These are phyloP conservation scores for Prionace glauca DNA, from an alignment of 2,797 vertebrate genomes.

Conservation along the genomic window DNA sequence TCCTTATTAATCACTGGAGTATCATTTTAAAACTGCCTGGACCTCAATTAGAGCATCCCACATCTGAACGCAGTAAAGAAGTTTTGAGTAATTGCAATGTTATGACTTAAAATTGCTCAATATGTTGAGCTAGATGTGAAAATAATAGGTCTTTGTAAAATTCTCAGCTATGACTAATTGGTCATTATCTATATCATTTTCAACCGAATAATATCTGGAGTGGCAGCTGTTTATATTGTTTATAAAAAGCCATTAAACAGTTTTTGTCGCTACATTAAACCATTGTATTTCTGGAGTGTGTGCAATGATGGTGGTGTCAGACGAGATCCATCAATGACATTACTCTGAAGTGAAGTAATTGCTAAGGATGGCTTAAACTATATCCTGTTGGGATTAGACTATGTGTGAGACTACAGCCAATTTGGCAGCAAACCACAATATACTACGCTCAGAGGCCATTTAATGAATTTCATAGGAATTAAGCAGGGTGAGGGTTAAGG, in stretches of 20 bases:
- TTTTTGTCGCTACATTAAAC: conserved; percentile 2
- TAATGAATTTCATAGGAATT: conserved; percentile 28
- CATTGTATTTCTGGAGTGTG: neutral
- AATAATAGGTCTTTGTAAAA: neutral
- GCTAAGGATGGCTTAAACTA: neutral
- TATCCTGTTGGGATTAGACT: neutral
- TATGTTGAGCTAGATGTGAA: neutral
- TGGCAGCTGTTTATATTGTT: neutral
- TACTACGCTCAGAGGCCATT: neutral
- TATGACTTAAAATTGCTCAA: conserved; percentile 13
- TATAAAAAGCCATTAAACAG: neutral
- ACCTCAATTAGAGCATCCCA: neutral
- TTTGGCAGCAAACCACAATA: neutral
- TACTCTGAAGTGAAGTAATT: conserved; percentile 23
- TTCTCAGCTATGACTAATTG: conserved; percentile 11
- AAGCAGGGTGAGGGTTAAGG: neutral
- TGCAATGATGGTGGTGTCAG: neutral
- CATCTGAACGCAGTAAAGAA: neutral
- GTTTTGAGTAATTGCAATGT: conserved; percentile 21
- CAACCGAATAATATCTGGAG: neutral
- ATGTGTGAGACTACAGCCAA: neutral
- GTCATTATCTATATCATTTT: conserved; percentile 21
- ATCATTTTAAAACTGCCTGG: neutral
- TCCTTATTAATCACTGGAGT: neutral
- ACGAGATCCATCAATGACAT: neutral